A percentile compares a stretch with the other conserved stretches of the same genome.
phyloP scores from a whole-genome alignment of 30 jellyfish, hydroid and myxozoan genomes.

The Rhopilema esculentum region DNA sequence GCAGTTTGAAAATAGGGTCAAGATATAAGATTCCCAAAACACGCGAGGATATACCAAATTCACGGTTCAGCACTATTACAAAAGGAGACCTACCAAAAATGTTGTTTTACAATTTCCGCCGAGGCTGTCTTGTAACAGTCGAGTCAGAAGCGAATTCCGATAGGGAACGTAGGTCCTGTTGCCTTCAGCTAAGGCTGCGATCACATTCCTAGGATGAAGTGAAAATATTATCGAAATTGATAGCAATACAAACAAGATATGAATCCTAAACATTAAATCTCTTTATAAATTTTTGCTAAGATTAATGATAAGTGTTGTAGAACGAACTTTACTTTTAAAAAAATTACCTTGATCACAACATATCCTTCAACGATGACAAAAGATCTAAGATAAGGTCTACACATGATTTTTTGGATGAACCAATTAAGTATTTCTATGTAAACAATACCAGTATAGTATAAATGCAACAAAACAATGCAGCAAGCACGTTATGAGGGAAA shows the following conservation, averaged over 20 bases:
- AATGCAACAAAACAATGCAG: background rate
- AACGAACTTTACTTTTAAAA: too few species aligned
- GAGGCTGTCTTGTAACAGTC: constrained; percentile 94
- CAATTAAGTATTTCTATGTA: background rate
- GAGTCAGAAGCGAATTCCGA: constrained; percentile 92
- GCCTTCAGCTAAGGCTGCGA: constrained; percentile 92
- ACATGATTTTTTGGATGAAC: background rate
- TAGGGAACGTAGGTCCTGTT: constrained; percentile 83
- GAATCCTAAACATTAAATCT: background rate
- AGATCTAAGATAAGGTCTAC: background rate
- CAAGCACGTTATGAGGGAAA: background rate
- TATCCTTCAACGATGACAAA: too few species aligned
- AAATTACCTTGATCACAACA: too few species aligned
- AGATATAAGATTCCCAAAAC: background rate
- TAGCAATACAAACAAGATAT: background rate
- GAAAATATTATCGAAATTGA: too few species aligned
- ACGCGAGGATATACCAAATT: background rate
- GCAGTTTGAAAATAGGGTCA: background rate
- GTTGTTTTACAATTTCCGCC: constrained; percentile 99
- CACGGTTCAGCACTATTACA: too few species aligned
- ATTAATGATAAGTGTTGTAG: too few species aligned
- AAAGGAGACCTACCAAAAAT: constrained; percentile 70
- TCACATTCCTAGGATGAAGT: constrained; percentile 74
- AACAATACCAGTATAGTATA: background rate
- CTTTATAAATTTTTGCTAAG: background rate